Evolutionary conservation across 1,140 invertebrate species (phyloP).

Genomic region (Oreohelix idahoensis): DNA sequence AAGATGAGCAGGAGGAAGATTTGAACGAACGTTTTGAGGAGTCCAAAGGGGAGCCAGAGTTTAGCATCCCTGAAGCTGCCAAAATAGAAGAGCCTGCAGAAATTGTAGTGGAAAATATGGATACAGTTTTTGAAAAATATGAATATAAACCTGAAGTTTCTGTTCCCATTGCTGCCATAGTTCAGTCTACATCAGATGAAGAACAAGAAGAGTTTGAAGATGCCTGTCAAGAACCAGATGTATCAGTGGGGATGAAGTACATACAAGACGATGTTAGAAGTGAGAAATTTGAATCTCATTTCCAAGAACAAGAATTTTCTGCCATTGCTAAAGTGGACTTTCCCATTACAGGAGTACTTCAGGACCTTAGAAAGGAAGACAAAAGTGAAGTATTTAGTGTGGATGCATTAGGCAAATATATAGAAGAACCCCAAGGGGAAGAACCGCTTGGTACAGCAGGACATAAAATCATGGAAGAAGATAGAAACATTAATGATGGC

Average conservation of each 20-base stretch:
- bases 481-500: too few species aligned
- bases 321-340: too few species aligned
- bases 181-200: background rate
- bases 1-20: constrained; percentile 26
- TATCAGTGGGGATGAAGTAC: background rate
- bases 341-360: too few species aligned
- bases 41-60: background rate
- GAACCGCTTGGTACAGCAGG: too few species aligned
- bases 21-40: constrained; percentile 2
- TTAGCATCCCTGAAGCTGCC: background rate
- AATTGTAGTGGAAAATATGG: constrained; percentile 7
- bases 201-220: background rate
- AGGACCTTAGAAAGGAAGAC: too few species aligned
- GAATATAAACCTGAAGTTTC: background rate
- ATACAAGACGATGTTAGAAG: background rate
- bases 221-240: background rate
- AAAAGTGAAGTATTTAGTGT: too few species aligned
- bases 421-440: too few species aligned
- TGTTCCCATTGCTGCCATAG: background rate
- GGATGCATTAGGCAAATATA: too few species aligned
- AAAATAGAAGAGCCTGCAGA: background rate
- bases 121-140: constrained; percentile 22
- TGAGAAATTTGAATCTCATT: too few species aligned
- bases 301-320: too few species aligned
- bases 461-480: too few species aligned